Conservation (phyloP, 2,113 vertebrate species). For the Chamaetylas fuelleborni region DNA sequence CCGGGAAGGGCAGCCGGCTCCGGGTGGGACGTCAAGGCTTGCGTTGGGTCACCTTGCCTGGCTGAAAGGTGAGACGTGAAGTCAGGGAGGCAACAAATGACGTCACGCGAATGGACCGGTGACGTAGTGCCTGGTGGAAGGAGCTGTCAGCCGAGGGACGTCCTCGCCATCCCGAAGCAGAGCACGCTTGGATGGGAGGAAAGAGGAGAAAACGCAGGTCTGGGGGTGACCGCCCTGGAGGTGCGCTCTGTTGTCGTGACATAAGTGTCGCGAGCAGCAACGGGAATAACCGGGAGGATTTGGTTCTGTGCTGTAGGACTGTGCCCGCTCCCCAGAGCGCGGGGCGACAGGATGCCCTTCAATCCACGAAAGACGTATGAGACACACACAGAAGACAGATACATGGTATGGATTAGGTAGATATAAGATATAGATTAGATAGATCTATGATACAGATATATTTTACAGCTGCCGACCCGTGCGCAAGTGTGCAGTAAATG, state of each 20-base stretch:
- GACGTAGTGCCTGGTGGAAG: neutral
- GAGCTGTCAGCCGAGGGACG: accelerated
- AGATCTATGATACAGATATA: accelerated
- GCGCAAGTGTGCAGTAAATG: neutral
- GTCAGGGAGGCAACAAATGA: neutral
- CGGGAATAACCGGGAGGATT: neutral
- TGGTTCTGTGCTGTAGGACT: neutral
- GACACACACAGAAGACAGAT: neutral
- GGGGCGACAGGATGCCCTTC: neutral
- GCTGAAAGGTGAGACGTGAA: neutral
- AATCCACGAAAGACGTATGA: accelerated
- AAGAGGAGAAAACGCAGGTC: neutral
- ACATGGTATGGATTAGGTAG: too few relatives aligned
- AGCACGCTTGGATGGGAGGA: accelerated
- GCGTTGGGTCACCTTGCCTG: neutral
- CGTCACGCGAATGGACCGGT: neutral
- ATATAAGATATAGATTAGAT: neutral
- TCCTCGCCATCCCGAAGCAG: neutral
- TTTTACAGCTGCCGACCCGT: neutral
- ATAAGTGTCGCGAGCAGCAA: neutral
- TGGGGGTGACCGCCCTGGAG: neutral
- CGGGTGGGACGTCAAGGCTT: neutral
- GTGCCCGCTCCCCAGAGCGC: accelerated
- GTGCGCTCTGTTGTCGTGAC: neutral
- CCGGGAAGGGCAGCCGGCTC: neutral